Conservation (phyloP, 2,888 invertebrate genomes). For the Pyralis farinalis region DNA sequence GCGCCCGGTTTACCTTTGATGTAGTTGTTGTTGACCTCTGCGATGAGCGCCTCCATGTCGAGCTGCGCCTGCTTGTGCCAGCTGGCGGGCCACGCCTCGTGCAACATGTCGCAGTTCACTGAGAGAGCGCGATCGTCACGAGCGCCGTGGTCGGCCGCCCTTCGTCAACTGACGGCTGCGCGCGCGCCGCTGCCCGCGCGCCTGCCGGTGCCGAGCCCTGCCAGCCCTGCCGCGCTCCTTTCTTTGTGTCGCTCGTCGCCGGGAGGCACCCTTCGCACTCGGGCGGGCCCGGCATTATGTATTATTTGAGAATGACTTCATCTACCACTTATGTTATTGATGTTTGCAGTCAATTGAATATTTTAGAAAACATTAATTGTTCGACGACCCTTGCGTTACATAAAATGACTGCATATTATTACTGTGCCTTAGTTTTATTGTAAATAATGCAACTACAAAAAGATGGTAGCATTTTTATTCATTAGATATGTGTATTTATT, state of each 20-base stretch:
- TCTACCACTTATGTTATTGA: too few species aligned
- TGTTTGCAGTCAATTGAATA: too few species aligned
- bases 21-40: constrained; percentile 65
- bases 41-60: constrained; percentile 61
- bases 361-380: too few species aligned
- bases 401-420: too few species aligned
- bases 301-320: too few species aligned
- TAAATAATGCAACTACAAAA: too few species aligned
- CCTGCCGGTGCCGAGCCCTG: constrained; percentile 16
- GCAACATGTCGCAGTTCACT: constrained; percentile 47
- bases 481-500: too few species aligned
- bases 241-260: constrained; percentile 3
- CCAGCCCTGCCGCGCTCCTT: constrained; percentile 9
- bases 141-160: constrained; percentile 23
- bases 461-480: too few species aligned
- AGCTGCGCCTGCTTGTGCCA: constrained; percentile 51
- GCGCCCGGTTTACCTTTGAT: constrained; percentile 45
- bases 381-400: too few species aligned
- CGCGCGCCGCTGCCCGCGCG: constrained; percentile 12
- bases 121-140: not conserved
- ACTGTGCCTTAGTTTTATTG: too few species aligned
- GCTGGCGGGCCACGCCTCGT: constrained; percentile 56
- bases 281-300: too few species aligned
- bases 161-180: constrained; percentile 26
- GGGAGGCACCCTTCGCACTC: constrained; percentile 10